Percentiles rank a stretch among this genome's conserved stretches.
Conservation (phyloP, 2,888 invertebrate genomes). For the Malthinus seriepunctatus region DNA sequence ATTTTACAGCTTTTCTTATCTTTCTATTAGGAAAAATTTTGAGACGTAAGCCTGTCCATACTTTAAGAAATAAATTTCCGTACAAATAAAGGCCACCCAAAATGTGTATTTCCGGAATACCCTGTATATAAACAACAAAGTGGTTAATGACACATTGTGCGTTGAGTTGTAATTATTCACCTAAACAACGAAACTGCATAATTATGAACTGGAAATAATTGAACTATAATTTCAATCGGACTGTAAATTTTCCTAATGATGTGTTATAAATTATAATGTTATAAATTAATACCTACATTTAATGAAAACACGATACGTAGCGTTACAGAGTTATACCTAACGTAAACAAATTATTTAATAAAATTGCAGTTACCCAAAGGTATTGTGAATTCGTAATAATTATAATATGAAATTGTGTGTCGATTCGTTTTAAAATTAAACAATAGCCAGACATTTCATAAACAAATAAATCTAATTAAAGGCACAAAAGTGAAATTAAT, state of each 20-base stretch:
- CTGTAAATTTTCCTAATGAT: conserved; percentile 26
- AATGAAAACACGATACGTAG: conserved; percentile 22
- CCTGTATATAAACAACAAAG: conserved; percentile 15
- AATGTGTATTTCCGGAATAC: too few species aligned
- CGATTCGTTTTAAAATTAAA: too few species aligned
- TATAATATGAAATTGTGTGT: background rate
- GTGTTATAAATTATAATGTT: conserved; percentile 24
- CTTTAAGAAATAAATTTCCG: too few species aligned
- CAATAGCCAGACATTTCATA: too few species aligned
- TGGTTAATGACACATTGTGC: conserved; percentile 20
- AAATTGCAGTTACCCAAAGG: conserved; percentile 6
- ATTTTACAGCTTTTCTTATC: too few species aligned
- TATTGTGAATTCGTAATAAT: conserved; percentile 5
- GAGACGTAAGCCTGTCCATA: too few species aligned
- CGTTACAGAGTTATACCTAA: conserved; percentile 8
- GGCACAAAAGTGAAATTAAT: too few species aligned
- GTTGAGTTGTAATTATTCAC: conserved; percentile 15
- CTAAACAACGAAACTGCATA: conserved; percentile 7
- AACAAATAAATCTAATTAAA: too few species aligned
- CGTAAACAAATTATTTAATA: conserved; percentile 15
- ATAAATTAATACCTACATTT: conserved; percentile 23
- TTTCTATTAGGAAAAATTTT: too few species aligned
- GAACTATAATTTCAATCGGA: conserved; percentile 24
- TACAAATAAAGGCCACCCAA: too few species aligned
- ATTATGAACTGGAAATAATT: conserved; percentile 24